phyloP scores from a whole-genome alignment of 2,797 vertebrate genomes.

The Manis crassicaudata region DNA sequence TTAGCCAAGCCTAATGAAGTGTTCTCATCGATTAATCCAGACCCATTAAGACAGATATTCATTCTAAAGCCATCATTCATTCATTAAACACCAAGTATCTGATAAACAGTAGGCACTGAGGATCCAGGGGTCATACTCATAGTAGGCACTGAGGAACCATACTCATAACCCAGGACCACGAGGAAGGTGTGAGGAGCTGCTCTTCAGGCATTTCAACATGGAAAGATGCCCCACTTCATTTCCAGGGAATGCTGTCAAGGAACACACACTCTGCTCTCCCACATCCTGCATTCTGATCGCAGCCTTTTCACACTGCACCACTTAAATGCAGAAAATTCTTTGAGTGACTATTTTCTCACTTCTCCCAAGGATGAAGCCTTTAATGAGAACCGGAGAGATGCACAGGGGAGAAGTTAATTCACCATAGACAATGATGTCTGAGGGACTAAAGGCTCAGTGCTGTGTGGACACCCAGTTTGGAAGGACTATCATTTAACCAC shows the following conservation, averaged over 20 bases:
- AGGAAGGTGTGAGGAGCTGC: background rate
- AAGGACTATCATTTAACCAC: constrained; percentile 13
- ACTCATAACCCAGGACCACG: background rate
- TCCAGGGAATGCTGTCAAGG: background rate
- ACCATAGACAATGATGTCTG: constrained; percentile 2
- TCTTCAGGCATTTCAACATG: background rate
- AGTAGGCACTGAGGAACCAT: background rate
- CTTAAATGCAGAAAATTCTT: constrained; percentile 36
- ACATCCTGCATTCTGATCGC: background rate
- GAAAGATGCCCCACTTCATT: background rate
- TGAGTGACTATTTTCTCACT: background rate
- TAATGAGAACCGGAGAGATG: background rate
- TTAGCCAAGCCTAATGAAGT: background rate
- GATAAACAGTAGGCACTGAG: background rate
- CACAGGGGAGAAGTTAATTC: constrained; percentile 29
- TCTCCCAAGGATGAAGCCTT: background rate
- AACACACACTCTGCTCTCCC: background rate
- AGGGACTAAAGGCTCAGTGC: background rate
- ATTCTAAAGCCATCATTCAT: constrained; percentile 8
- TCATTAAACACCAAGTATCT: constrained; percentile 2
- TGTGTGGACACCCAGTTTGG: background rate
- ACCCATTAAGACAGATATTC: background rate
- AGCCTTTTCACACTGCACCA: background rate
- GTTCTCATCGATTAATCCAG: constrained; percentile 33
- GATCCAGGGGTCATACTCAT: no score